Conservation (phyloP, 2,113 vertebrate genomes). For the Ginglymostoma cirratum region DNA sequence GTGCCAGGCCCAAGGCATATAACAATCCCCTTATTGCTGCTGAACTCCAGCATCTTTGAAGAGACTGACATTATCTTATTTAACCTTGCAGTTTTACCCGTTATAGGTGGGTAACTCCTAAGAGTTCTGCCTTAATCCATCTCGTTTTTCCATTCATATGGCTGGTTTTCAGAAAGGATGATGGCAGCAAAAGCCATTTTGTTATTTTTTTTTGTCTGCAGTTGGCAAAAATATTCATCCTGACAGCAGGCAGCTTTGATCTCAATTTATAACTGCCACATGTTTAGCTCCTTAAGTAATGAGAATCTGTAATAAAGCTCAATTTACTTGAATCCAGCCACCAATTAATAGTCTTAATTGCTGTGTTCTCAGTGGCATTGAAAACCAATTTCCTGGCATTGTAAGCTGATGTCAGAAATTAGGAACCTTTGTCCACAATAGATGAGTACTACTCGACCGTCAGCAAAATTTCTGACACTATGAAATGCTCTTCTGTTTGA, state of each 20-base stretch:
- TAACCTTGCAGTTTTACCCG: neutral
- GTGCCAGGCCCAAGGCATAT: neutral
- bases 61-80: no score
- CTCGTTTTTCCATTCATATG: neutral
- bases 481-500: conserved; percentile 9
- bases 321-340: conserved; percentile 26
- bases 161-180: neutral
- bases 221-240: conserved; percentile 16
- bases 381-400: conserved; percentile 36
- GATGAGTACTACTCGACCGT: conserved; percentile 13
- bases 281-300: conserved; percentile 32
- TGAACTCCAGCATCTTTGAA: neutral
- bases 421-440: conserved; percentile 23
- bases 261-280: conserved; percentile 36
- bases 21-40: no score
- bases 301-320: conserved; percentile 33
- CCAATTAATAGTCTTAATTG: conserved; percentile 35
- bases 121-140: neutral
- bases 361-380: conserved; percentile 28
- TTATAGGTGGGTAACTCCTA: neutral
- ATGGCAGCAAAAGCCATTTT: conserved; percentile 22
- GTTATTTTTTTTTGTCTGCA: neutral
- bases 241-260: conserved; percentile 33
- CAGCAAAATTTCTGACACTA: conserved; percentile 27
- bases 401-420: conserved; percentile 34